These are phyloP conservation scores for Orussus abietinus DNA, from an alignment of 1,140 invertebrate species.

Conservation along the genomic window DNA sequence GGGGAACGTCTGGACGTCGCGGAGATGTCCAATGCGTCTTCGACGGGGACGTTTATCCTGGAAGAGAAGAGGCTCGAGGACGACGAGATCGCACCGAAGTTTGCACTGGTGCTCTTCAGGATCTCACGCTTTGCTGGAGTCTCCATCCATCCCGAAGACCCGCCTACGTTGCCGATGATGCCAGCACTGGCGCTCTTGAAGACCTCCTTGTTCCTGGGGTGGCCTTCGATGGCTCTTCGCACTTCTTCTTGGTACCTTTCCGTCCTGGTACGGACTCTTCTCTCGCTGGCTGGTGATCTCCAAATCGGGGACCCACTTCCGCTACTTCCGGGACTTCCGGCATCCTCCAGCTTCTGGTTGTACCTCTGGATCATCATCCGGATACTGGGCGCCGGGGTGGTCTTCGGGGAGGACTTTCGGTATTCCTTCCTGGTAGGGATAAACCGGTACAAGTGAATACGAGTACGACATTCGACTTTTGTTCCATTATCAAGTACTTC, in stretches of 20 bases:
- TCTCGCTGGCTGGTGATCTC: slow-evolving; percentile 58
- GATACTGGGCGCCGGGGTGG: slow-evolving; percentile 64
- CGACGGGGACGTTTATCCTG: too few relatives aligned
- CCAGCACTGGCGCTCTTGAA: slow-evolving; percentile 39
- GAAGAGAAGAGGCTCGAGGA: too few relatives aligned
- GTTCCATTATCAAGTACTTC: too few relatives aligned
- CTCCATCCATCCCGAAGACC: not conserved
- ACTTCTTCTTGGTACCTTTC: slow-evolving; percentile 57
- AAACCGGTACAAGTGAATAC: too few relatives aligned
- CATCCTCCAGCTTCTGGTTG: slow-evolving; percentile 58
- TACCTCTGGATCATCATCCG: slow-evolving; percentile 65
- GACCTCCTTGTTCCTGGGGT: not conserved
- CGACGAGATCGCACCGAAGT: slow-evolving; percentile 8
- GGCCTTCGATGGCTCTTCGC: slow-evolving; percentile 15
- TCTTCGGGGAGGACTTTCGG: slow-evolving; percentile 47
- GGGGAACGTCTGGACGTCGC: too few relatives aligned
- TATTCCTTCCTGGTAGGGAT: slow-evolving; percentile 52
- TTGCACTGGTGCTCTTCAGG: slow-evolving; percentile 15
- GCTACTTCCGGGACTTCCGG: slow-evolving; percentile 52
- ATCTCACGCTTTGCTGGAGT: slow-evolving; percentile 4
- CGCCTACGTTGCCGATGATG: slow-evolving; percentile 1
- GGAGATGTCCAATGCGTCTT: too few relatives aligned
- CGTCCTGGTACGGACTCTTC: slow-evolving; percentile 56
- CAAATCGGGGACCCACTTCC: slow-evolving; percentile 59
- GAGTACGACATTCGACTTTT: too few relatives aligned